Evolutionary conservation across 2,888 invertebrate species (phyloP).

Genomic region (Copidosoma aretas): DNA sequence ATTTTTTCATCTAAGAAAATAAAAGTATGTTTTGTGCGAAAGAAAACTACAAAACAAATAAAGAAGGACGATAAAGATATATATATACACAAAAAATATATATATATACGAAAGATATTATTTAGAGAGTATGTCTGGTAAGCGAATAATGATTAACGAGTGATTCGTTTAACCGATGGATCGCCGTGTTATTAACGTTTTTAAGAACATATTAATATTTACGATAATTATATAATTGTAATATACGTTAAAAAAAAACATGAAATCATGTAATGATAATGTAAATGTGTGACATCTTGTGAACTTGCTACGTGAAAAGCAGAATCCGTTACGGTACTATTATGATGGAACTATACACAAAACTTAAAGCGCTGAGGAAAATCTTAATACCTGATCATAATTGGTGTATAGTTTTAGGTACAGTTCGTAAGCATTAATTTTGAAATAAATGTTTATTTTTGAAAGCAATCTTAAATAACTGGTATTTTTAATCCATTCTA

Average conservation of each 20-base stretch:
- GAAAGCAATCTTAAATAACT: slow-evolving; percentile 56
- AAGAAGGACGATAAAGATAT: slow-evolving; percentile 28
- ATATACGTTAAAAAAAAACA: slow-evolving; percentile 47
- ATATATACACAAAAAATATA: slow-evolving; percentile 36
- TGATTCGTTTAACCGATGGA: slow-evolving; percentile 27
- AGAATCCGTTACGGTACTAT: slow-evolving; percentile 51
- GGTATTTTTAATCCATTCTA: slow-evolving; percentile 41
- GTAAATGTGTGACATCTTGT: slow-evolving; percentile 46
- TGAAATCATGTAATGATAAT: slow-evolving; percentile 52
- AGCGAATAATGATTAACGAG: slow-evolving; percentile 26
- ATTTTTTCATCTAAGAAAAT: slow-evolving; percentile 30
- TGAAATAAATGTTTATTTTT: slow-evolving; percentile 63
- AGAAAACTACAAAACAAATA: background rate
- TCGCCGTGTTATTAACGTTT: slow-evolving; percentile 32
- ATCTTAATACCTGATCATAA: slow-evolving; percentile 54
- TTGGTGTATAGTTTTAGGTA: slow-evolving; percentile 58
- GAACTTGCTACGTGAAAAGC: slow-evolving; percentile 44
- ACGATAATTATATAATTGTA: slow-evolving; percentile 45
- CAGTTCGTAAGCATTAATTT: slow-evolving; percentile 61
- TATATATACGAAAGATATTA: slow-evolving; percentile 42
- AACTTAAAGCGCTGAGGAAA: slow-evolving; percentile 46
- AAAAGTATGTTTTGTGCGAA: slow-evolving; percentile 21
- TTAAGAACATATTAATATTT: slow-evolving; percentile 38
- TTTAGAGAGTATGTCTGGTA: slow-evolving; percentile 40
- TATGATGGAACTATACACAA: slow-evolving; percentile 39